Conservation (phyloP, 1,140 invertebrate species). For the Mya arenaria region DNA sequence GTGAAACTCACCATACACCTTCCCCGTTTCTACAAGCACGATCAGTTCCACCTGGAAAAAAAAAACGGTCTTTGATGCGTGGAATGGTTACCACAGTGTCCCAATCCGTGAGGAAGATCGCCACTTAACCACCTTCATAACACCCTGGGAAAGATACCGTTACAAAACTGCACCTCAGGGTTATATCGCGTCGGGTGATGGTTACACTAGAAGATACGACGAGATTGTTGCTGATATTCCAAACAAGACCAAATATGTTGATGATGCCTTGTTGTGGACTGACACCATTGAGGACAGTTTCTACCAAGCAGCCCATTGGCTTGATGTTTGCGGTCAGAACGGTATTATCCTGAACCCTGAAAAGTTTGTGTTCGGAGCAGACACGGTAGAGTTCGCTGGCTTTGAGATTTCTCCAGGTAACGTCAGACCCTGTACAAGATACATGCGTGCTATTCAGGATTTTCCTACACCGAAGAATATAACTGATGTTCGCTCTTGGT, state of each 20-base stretch:
- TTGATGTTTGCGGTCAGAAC: constrained; percentile 61
- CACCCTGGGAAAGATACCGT: constrained; percentile 47
- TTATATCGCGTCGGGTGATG: constrained; percentile 60
- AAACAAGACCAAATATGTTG: constrained; percentile 63
- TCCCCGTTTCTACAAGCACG: constrained; percentile 55
- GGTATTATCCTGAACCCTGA: constrained; percentile 71
- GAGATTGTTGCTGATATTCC: constrained; percentile 59
- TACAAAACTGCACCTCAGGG: constrained; percentile 54
- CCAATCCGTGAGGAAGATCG: constrained; percentile 50
- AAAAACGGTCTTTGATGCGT: constrained; percentile 60
- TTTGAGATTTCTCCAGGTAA: constrained; percentile 57
- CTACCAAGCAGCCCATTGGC: constrained; percentile 50
- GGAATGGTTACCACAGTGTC: constrained; percentile 60
- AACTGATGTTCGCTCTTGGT: constrained; percentile 63
- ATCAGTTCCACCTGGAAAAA: constrained; percentile 52
- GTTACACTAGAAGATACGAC: constrained; percentile 57
- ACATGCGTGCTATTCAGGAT: constrained; percentile 50
- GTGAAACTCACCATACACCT: constrained; percentile 58
- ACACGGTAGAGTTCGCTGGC: constrained; percentile 65
- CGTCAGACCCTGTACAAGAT: constrained; percentile 51
- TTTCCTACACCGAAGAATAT: constrained; percentile 54
- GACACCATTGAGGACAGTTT: constrained; percentile 52
- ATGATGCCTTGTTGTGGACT: constrained; percentile 60
- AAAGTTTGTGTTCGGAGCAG: constrained; percentile 64
- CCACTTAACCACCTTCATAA: constrained; percentile 63